Evolutionary conservation across 2,113 vertebrate genomes (phyloP).

Genomic region (Lasiurus borealis): DNA sequence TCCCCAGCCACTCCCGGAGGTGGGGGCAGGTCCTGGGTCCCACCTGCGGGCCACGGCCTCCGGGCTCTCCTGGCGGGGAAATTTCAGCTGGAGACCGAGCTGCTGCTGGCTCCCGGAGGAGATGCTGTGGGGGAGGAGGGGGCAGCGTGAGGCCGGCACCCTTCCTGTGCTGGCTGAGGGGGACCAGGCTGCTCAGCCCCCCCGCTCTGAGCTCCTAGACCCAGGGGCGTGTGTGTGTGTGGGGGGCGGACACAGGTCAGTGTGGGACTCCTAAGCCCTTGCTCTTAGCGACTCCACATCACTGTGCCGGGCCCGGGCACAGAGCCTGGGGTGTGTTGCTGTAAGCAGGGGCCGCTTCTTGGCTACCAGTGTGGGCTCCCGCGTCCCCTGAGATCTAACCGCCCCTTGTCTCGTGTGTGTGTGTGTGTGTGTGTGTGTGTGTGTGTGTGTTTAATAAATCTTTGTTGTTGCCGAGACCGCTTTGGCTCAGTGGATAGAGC

Average conservation of each 20-base stretch:
- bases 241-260: no score
- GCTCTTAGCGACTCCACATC: neutral
- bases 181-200: rapidly evolving
- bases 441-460: no score
- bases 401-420: neutral
- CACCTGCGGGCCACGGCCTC: slow-evolving; percentile 80
- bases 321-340: neutral
- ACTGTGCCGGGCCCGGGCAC: neutral
- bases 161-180: no score
- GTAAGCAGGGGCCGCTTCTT: neutral
- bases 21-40: slow-evolving; percentile 32
- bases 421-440: no score
- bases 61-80: slow-evolving; percentile 72
- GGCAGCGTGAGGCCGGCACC: rapidly evolving
- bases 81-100: slow-evolving; percentile 75
- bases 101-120: slow-evolving; percentile 69
- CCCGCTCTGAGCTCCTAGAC: neutral
- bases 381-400: neutral
- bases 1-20: neutral
- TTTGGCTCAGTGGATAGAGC: no score
- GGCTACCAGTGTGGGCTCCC: neutral
- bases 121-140: slow-evolving; percentile 72
- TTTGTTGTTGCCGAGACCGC: no score
- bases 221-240: no score
- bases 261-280: neutral